Base-by-base conservation (phyloP, 2,797 vertebrate species). In the Cirrhinus molitorella region DNA sequence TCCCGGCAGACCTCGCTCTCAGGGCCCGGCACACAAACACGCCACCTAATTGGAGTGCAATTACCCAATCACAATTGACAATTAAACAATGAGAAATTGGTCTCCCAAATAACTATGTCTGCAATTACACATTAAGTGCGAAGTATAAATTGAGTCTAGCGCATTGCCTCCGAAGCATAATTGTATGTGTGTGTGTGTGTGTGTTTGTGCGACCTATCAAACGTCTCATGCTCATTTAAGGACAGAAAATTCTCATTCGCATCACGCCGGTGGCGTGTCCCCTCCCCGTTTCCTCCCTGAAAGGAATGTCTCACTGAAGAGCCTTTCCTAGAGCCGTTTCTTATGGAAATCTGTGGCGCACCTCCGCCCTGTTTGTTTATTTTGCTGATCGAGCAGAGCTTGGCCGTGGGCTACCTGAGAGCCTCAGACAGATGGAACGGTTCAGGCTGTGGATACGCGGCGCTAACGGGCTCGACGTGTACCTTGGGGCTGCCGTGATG, bases 401-500 rank as follows among this genome's bases (percentile, higher is more conserved):
- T 95, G 94, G 92, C 95, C 94, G 90, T 91, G 8, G 84, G 90
- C 95, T 92, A 91, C 83, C 65, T 68, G 59, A 61, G 49, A 79
- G 81, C 61, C 21, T 31, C 43, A 37, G 45, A 76, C 76, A 77
- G 78, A 73, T 83, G 81, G 68, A 68, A 77, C 78, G 91, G 91
- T 92, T 93, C 66, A 34, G 90, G 93, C 90, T 93, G 91, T 93
- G 93, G 93, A 94, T 94, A 94, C 92, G 93, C 93, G 90, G 83
- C 85, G 91, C 91, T 94, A 31, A 63, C 40, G 66, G 70, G 51
- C 83, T 89, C 75, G 89, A 92, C 92, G 88, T 67, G 78, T 95
- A 98, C 97, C 96, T 96, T 95, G 89, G 95, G 95, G 94, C 94
- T 92, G 84, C 95, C 88, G 21, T 59, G 68, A 28, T 87, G 80